Evolutionary conservation across 2,888 invertebrate genomes (phyloP), one percentile per base, ranked within the genome.

Genomic region (Thecophora atra): DNA sequence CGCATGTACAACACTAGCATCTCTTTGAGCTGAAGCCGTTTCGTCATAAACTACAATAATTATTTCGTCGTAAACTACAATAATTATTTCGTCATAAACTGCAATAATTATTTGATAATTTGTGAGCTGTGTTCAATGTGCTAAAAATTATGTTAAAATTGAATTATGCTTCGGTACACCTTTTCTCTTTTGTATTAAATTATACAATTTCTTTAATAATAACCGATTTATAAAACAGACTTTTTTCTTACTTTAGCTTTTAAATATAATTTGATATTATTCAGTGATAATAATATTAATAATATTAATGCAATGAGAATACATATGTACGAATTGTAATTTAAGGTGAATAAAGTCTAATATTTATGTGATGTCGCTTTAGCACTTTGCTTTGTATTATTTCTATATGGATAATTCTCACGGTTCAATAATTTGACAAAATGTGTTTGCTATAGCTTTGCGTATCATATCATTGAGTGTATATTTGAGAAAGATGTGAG

Each of bases 381-480:
- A 70, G 70, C 63, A 52, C 19, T 70, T 64, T 70, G 26, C 63
- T 17, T 42, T 21, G 21, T 64, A 19, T 64, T 64, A 60, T 37
- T 42, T 68, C n/a, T n/a, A n/a, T n/a, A n/a, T 68, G 24, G 62
- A 62, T 66, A 63, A 58, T 68, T 71, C 71, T 72, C 70, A 73
- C 73, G 65, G 67, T 74, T 70, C 72, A 67, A 54, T 75, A 75
- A 75, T 75, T 74, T 74, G 74, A 74, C 75, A 74, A 73, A 72
- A 71, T 58, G 58, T 47, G 13, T 69, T 70, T 65, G 15, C 52
- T 51, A 28, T 47, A 64, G 51, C 47, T 58, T 64, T 28, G 62
- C 56, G 54, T 64, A 64, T 60, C 44, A 47, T 47, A 52, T 67
- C 30, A 64, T 19, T 52, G 63, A 58, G 42, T 66, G 30, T 44